These are phyloP conservation scores for Gopherus evgoodei DNA, from an alignment of 2,113 vertebrate species.

Conservation along the genomic window DNA sequence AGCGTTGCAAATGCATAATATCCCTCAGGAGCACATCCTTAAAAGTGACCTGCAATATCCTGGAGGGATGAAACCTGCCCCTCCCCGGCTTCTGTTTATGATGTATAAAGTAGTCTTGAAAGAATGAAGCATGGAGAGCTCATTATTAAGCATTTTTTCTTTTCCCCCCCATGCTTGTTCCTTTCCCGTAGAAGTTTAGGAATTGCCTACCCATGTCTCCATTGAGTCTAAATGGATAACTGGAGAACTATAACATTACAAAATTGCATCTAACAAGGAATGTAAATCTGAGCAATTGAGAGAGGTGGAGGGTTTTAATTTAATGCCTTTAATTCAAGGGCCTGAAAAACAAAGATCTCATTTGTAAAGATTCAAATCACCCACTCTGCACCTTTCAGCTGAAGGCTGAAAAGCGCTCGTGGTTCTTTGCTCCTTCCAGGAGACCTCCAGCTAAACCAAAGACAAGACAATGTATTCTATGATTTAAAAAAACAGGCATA, in stretches of 20 bases:
- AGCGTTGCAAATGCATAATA: not conserved
- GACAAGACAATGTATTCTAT: not conserved
- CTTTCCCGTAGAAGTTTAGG: not conserved
- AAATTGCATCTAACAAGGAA: not conserved
- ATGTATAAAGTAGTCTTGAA: not conserved
- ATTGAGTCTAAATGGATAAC: not conserved
- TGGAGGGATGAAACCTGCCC: not conserved
- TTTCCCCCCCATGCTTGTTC: no score
- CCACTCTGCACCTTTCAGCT: not conserved
- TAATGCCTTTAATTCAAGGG: not conserved
- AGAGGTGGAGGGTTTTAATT: not conserved
- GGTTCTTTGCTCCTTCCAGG: not conserved
- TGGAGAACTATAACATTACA: not conserved
- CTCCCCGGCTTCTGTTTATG: accelerated
- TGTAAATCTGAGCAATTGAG: not conserved
- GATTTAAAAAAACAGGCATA: not conserved
- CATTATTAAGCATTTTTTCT: not conserved
- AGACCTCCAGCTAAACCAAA: not conserved
- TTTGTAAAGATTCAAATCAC: not conserved
- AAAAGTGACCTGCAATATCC: not conserved
- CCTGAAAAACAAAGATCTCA: not conserved
- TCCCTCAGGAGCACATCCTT: not conserved
- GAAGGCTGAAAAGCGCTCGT: not conserved
- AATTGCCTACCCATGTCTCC: not conserved
- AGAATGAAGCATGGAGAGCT: conserved; percentile 13